Evolutionary conservation across 2,888 invertebrate genomes (phyloP).

Genomic region (Polylopha cassiicola): DNA sequence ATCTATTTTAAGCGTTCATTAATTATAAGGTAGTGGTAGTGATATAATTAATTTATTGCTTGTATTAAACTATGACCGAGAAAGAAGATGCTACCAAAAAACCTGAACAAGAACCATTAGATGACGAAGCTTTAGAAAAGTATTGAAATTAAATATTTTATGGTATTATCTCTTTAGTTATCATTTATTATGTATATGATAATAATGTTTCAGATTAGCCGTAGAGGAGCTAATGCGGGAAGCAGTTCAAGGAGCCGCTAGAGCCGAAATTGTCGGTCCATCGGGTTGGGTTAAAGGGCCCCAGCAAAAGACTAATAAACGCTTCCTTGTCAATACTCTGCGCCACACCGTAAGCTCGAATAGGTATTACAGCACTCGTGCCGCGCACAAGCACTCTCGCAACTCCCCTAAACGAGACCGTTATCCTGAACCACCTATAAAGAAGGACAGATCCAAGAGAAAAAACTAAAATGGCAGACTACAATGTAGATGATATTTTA

Average conservation of each 20-base stretch:
- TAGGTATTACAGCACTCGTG: constrained; percentile 54
- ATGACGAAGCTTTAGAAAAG: constrained; percentile 71
- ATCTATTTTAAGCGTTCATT: constrained; percentile 22
- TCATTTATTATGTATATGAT: constrained; percentile 9
- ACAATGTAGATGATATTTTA: constrained; percentile 68
- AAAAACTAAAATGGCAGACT: constrained; percentile 62
- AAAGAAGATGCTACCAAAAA: constrained; percentile 64
- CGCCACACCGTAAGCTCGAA: constrained; percentile 67
- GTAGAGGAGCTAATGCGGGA: constrained; percentile 78
- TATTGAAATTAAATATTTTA: constrained; percentile 34
- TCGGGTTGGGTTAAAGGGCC: constrained; percentile 77
- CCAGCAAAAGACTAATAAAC: constrained; percentile 71
- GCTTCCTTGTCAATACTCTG: constrained; percentile 70
- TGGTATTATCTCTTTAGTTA: constrained; percentile 7
- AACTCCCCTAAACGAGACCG: constrained; percentile 54
- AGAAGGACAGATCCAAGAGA: constrained; percentile 60
- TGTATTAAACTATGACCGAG: constrained; percentile 68
- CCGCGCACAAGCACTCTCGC: constrained; percentile 35
- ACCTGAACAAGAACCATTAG: constrained; percentile 62
- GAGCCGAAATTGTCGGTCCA: constrained; percentile 78
- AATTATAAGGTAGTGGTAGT: constrained; percentile 19
- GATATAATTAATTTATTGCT: constrained; percentile 27
- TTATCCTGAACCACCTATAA: constrained; percentile 51
- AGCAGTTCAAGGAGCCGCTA: constrained; percentile 76
- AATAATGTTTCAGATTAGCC: constrained; percentile 62